phyloP scores from a whole-genome alignment of 2,888 invertebrate species.

The Heteromurus nitidus region DNA sequence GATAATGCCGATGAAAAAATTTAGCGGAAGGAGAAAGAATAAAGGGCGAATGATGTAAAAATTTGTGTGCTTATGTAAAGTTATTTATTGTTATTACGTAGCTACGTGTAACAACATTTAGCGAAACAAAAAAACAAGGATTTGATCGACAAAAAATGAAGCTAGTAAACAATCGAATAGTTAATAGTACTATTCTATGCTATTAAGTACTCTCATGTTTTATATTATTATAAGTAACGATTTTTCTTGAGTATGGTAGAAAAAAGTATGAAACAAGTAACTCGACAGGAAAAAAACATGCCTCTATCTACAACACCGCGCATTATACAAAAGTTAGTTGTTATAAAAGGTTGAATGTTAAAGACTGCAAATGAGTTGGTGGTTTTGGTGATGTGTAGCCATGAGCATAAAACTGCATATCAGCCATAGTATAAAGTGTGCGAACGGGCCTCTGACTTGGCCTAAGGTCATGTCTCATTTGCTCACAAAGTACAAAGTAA shows the following conservation, averaged over 20 bases:
- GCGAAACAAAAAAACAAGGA: not conserved
- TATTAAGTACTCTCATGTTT: not conserved
- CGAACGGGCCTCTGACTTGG: constrained; percentile 32
- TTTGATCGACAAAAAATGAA: not conserved
- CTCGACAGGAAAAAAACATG: too few relatives aligned
- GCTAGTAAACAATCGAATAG: constrained; percentile 7
- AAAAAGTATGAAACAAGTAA: not conserved
- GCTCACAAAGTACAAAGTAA: not conserved
- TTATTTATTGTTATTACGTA: constrained; percentile 2
- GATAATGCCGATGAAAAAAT: too few relatives aligned
- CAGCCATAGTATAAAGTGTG: not conserved
- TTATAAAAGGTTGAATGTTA: not conserved
- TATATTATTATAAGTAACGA: not conserved
- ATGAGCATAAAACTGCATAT: constrained; percentile 1
- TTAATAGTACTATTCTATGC: too few relatives aligned
- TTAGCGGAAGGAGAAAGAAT: not conserved
- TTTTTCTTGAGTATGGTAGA: not conserved
- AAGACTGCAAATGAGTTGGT: too few relatives aligned
- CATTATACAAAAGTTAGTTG: not conserved
- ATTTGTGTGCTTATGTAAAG: constrained; percentile 4
- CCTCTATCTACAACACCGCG: too few relatives aligned
- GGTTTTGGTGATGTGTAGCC: constrained; percentile 8
- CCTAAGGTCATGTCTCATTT: constrained; percentile 45
- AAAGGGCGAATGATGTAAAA: not conserved
- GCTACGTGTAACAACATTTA: not conserved